Base-by-base conservation (phyloP, 2,797 vertebrate species). In the Halcyon badia region DNA sequence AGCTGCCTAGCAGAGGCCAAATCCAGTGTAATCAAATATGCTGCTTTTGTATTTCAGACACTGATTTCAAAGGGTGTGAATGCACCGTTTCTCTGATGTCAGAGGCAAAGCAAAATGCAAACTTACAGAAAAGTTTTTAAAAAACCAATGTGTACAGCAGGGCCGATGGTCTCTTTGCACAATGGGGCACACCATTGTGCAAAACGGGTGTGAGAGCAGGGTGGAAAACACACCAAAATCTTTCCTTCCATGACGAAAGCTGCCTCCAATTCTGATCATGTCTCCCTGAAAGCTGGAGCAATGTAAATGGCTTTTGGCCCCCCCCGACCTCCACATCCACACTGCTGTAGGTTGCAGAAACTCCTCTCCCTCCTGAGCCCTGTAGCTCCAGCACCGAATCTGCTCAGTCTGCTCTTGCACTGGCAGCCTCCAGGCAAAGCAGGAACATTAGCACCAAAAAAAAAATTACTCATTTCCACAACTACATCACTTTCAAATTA, bases 31-130 rank as follows among this genome's bases (percentile, higher is more conserved):
- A 94, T 79, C 42, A 83, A 49, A 87, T 79, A 88, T 21, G 46
- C 77, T 56, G 48, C 37, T 80, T 71, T 52, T 83, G 31, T 79
- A 48, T 54, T 83, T 62, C 69, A 87, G 77, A 75, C 46, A 41
- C 26, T 52, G 54, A 61, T 91, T 97, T 88, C 61, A 73, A 94
- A 93, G 75, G 71, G 70, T 94, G 88, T 5, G 33, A 94, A 89
- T 54, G 3, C 28, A 71, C 16, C 19, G 14, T 31, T 30, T 95
- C 69, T 95, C 68, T 64, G 28, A 57, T 76, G 54, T 51, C 41
- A 76, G 31, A 37, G 65, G 44, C 37, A 89, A 97, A 85, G 31
- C 20, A 76, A 95, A 96, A 78, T 15, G 44, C 86, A 79, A 82
- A 75, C 68, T 51, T 79, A 11, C 26, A 85, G 48, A 73, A 86